These are phyloP conservation scores for Triplophysa bombifrons DNA, from an alignment of 2,797 vertebrate genomes.

Conservation along the genomic window DNA sequence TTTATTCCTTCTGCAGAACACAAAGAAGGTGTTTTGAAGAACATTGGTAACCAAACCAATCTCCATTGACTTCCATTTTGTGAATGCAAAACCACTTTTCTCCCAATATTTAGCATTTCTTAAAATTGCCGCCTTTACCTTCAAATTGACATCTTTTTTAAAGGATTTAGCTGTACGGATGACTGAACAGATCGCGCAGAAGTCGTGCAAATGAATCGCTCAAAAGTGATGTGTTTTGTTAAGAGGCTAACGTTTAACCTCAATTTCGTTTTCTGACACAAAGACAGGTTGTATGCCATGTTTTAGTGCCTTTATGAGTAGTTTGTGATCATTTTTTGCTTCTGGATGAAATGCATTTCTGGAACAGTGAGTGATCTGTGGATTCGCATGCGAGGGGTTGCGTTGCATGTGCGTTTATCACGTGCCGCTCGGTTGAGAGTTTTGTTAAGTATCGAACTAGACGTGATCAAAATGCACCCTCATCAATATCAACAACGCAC, in stretches of 20 bases:
- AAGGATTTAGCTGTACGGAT: not conserved
- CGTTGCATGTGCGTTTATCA: constrained; percentile 42
- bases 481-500: constrained; percentile 38
- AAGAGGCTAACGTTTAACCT: constrained; percentile 48
- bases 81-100: too few species aligned
- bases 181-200: too few species aligned
- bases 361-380: constrained; percentile 53
- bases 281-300: constrained; percentile 30
- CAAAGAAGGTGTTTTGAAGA: too few species aligned
- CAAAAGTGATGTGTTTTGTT: constrained; percentile 19
- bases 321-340: constrained; percentile 46
- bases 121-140: not conserved
- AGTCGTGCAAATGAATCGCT: not conserved
- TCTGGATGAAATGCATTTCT: constrained; percentile 45
- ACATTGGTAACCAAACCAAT: too few species aligned
- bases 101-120: too few species aligned
- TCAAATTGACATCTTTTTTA: not conserved
- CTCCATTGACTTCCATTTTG: too few species aligned
- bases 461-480: constrained; percentile 54
- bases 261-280: constrained; percentile 46
- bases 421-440: constrained; percentile 36
- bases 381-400: constrained; percentile 49
- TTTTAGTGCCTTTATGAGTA: constrained; percentile 44
- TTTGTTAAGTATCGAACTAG: constrained; percentile 52
- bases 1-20: too few species aligned